Conservation (phyloP, 1,140 invertebrate genomes). For the Phortica variegata region DNA sequence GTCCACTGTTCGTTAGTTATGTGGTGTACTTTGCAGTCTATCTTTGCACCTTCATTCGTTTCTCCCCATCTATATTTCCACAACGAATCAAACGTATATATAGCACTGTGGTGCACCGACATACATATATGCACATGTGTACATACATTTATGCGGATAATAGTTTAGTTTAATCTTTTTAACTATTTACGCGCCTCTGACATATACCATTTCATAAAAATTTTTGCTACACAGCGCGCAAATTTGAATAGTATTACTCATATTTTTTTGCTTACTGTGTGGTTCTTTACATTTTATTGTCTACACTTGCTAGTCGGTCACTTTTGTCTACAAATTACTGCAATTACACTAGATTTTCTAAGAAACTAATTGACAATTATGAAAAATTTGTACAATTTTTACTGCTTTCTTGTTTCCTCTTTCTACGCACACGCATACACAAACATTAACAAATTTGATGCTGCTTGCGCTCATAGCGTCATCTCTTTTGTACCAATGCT, state of each 20-base stretch:
- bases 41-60: constrained; percentile 19
- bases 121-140: constrained; percentile 35
- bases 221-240: constrained; percentile 36
- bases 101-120: constrained; percentile 34
- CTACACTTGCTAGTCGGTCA: no score
- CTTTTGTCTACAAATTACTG: neutral
- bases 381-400: constrained; percentile 25
- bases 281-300: no score
- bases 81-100: no score
- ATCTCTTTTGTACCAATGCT: constrained; percentile 37
- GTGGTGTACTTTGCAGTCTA: constrained; percentile 24
- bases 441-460: constrained; percentile 30
- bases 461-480: constrained; percentile 39
- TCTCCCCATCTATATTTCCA: no score
- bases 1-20: constrained; percentile 40
- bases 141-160: no score
- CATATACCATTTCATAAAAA: constrained; percentile 31
- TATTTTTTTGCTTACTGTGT: no score
- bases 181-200: constrained; percentile 21
- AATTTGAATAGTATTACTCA: no score
- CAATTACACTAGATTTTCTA: neutral
- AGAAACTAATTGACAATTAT: constrained; percentile 1
- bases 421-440: constrained; percentile 22
- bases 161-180: no score
- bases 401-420: constrained; percentile 24